Percentiles rank a stretch among this genome's conserved stretches.
Conservation (phyloP, 1,140 invertebrate genomes). For the Sitobion miscanthi region DNA sequence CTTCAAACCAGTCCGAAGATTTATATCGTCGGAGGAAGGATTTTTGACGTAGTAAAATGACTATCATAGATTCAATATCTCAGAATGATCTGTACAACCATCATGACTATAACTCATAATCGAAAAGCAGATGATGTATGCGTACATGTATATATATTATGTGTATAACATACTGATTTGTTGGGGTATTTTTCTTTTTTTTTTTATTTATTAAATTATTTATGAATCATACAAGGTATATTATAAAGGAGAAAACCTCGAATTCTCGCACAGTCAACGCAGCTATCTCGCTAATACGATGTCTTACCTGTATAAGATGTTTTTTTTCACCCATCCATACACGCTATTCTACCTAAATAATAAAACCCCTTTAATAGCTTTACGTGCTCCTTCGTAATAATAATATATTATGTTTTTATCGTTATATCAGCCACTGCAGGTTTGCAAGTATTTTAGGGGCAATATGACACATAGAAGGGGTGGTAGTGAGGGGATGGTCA, state of each 20-base stretch:
- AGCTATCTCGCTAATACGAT: not conserved
- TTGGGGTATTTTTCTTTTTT: not conserved
- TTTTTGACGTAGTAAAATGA: constrained; percentile 14
- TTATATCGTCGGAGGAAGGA: not conserved
- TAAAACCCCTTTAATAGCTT: not conserved
- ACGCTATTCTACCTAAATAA: not conserved
- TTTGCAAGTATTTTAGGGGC: not conserved
- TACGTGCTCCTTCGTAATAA: not conserved
- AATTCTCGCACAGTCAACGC: not conserved
- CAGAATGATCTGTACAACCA: not conserved
- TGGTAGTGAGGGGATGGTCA: not conserved
- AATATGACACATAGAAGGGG: not conserved
- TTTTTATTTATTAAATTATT: not conserved
- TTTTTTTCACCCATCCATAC: not conserved
- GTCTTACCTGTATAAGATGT: not conserved
- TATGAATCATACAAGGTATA: not conserved
- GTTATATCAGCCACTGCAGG: no score
- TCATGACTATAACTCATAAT: not conserved
- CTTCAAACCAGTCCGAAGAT: constrained; percentile 15
- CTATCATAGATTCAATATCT: not conserved
- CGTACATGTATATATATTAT: not conserved
- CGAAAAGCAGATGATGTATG: not conserved
- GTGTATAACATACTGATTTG: not conserved
- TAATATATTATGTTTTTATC: no score
- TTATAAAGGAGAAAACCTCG: not conserved